These are phyloP conservation scores for Drosophila auraria DNA, from an alignment of 1,140 invertebrate genomes.

Conservation along the genomic window DNA sequence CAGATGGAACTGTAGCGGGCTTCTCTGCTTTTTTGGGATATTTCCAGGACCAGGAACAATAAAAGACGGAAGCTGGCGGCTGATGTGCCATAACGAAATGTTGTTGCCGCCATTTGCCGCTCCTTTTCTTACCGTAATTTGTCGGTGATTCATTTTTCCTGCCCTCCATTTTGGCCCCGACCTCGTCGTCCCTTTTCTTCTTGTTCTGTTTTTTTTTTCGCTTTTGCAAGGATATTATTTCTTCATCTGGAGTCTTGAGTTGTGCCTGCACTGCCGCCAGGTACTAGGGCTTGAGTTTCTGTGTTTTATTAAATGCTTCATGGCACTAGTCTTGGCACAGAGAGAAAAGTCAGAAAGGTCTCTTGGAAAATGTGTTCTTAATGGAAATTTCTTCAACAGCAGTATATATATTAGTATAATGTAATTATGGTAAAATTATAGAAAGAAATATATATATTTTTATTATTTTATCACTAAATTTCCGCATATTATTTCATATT, in stretches of 20 bases:
- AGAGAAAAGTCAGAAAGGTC: not conserved
- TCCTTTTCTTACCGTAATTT: conserved; percentile 74
- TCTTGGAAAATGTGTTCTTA: no score
- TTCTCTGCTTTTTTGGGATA: not conserved
- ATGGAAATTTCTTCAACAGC: no score
- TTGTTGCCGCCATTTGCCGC: conserved; percentile 71
- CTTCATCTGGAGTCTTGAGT: conserved; percentile 16
- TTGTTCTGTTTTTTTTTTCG: not conserved
- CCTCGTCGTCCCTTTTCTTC: not conserved
- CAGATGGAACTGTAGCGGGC: conserved; percentile 37
- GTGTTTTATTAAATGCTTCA: conserved; percentile 61
- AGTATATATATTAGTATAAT: no score
- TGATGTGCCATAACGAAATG: conserved; percentile 72
- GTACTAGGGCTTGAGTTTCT: conserved; percentile 9
- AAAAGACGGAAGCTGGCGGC: conserved; percentile 41
- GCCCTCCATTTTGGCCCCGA: conserved; percentile 18
- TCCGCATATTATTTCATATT: no score
- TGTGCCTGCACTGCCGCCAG: not conserved
- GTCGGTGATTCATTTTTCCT: conserved; percentile 77
- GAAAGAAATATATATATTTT: no score
- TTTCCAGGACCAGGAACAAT: conserved; percentile 29
- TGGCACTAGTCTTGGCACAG: conserved; percentile 48
- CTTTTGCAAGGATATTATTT: conserved; percentile 21
- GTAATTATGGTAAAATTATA: no score
- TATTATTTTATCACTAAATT: no score